Conservation (phyloP, 2,888 invertebrate species). For the Choristoneura rosaceana region DNA sequence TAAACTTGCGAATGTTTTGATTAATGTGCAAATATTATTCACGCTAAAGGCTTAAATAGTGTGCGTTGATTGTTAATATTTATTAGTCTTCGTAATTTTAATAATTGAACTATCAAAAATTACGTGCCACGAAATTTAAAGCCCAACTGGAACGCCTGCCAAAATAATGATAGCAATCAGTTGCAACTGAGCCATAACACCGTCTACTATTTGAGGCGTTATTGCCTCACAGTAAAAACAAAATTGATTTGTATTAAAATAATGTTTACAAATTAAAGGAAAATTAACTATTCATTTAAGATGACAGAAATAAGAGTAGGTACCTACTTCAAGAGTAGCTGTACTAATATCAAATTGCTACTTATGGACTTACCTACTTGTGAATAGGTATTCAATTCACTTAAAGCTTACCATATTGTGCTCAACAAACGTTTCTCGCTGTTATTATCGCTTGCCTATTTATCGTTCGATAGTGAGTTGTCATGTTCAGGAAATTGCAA, state of each 20-base stretch:
- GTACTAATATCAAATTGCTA: too few relatives aligned
- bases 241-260: too few relatives aligned
- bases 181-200: neutral
- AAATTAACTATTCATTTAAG: too few relatives aligned
- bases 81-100: neutral
- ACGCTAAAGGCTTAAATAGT: neutral
- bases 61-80: neutral
- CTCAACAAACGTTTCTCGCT: neutral
- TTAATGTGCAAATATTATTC: neutral
- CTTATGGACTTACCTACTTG: too few relatives aligned
- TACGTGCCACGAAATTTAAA: neutral
- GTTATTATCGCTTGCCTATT: conserved; percentile 17
- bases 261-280: too few relatives aligned
- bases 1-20: neutral
- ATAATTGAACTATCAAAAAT: neutral
- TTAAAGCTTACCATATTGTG: neutral
- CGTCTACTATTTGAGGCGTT: neutral
- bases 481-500: conserved; percentile 34
- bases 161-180: conserved; percentile 7
- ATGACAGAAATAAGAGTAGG: neutral
- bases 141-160: conserved; percentile 3
- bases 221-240: neutral
- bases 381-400: too few relatives aligned
- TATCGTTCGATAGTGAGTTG: conserved; percentile 16
- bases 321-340: too few relatives aligned